A percentile compares a stretch with the other conserved stretches of the same genome.
Conservation (phyloP, 2,888 invertebrate species). For the Thereva nobilitata region DNA sequence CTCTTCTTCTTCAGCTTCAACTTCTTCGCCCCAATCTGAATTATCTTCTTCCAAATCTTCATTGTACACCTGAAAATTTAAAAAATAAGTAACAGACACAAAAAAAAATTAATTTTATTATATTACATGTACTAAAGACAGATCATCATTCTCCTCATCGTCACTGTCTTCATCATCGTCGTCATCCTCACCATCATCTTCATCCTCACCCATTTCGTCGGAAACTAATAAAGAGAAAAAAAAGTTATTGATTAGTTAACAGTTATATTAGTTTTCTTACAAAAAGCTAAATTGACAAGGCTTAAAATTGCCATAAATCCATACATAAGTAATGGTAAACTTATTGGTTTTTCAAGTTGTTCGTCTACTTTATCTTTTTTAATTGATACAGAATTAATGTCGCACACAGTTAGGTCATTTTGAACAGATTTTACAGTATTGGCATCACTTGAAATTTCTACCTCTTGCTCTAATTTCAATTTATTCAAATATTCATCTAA, state of each 20-base stretch:
- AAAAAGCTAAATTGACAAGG: constrained; percentile 54
- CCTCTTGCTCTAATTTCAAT: constrained; percentile 49
- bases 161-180: constrained; percentile 65
- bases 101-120: constrained; percentile 8
- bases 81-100: background rate
- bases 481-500: constrained; percentile 57
- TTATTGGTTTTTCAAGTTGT: constrained; percentile 7
- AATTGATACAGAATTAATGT: constrained; percentile 12
- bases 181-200: constrained; percentile 62
- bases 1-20: constrained; percentile 61
- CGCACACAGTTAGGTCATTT: background rate
- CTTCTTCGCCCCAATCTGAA: constrained; percentile 67
- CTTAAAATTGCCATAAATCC: constrained; percentile 56
- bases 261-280: constrained; percentile 49
- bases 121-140: constrained; percentile 53
- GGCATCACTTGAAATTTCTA: background rate
- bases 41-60: constrained; percentile 66
- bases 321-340: constrained; percentile 54
- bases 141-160: constrained; percentile 63
- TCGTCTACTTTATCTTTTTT: background rate
- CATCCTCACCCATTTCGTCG: constrained; percentile 53
- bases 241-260: constrained; percentile 48
- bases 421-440: background rate
- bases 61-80: constrained; percentile 54
- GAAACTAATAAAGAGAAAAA: constrained; percentile 47